Evolutionary conservation across 2,888 invertebrate genomes (phyloP).

Genomic region (Brachylomia viminalis): DNA sequence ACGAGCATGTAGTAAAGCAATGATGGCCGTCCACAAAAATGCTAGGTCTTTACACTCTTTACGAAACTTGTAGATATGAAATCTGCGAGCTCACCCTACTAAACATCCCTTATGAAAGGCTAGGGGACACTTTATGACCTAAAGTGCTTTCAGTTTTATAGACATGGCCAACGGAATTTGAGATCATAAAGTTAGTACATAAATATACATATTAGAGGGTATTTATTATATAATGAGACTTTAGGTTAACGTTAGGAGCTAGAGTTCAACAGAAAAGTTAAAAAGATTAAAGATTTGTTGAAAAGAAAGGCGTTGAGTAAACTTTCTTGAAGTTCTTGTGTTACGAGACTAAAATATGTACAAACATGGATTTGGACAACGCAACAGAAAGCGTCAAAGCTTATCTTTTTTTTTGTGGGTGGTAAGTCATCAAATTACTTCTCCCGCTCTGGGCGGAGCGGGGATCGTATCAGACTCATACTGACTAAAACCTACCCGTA

Average conservation of each 20-base stretch:
- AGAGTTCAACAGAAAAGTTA: neutral
- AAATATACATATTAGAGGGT: slow-evolving; percentile 51
- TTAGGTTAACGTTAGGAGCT: neutral
- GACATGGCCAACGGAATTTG: slow-evolving; percentile 54
- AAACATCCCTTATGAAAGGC: slow-evolving; percentile 56
- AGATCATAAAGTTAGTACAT: slow-evolving; percentile 51
- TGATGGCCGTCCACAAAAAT: slow-evolving; percentile 32
- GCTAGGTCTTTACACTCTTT: slow-evolving; percentile 41
- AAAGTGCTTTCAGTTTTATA: slow-evolving; percentile 62
- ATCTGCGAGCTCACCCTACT: slow-evolving; percentile 45
- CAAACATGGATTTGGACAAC: neutral
- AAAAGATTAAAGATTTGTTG: neutral
- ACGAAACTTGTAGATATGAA: slow-evolving; percentile 53
- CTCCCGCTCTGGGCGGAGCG: no score
- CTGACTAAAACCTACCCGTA: no score
- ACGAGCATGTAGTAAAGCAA: slow-evolving; percentile 17
- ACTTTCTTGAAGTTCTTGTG: neutral
- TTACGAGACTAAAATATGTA: no score
- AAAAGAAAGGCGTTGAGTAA: neutral
- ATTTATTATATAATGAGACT: slow-evolving; percentile 30
- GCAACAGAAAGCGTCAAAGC: neutral
- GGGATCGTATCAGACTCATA: no score
- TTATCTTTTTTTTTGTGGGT: no score
- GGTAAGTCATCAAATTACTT: no score
- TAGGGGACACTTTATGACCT: slow-evolving; percentile 63